These are phyloP conservation scores for Pomacea maculata DNA, from an alignment of 1,140 invertebrate genomes.

Conservation along the genomic window DNA sequence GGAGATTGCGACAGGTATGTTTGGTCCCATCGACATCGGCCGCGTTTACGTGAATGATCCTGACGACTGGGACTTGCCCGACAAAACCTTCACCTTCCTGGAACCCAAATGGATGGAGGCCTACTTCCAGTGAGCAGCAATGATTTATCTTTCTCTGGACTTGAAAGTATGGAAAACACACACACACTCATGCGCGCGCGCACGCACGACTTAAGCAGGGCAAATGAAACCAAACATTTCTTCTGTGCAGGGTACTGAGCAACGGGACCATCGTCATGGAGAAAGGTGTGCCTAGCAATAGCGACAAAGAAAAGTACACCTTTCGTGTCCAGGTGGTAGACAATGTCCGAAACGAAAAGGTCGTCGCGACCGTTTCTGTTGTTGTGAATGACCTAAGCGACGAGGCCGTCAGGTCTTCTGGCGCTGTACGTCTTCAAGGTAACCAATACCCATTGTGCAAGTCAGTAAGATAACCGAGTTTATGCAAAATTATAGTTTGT, in stretches of 20 bases:
- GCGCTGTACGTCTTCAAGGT: slow-evolving; percentile 88
- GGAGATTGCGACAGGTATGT: slow-evolving; percentile 74
- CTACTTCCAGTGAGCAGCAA: slow-evolving; percentile 30
- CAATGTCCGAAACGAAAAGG: slow-evolving; percentile 59
- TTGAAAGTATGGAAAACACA: too few relatives aligned
- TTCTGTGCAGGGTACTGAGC: slow-evolving; percentile 61
- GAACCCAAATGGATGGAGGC: slow-evolving; percentile 29
- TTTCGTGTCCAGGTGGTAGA: slow-evolving; percentile 32
- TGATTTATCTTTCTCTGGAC: too few relatives aligned
- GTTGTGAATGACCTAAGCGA: slow-evolving; percentile 93
- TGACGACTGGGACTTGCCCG: slow-evolving; percentile 96
- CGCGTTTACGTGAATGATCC: slow-evolving; percentile 95
- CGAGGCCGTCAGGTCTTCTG: slow-evolving; percentile 94
- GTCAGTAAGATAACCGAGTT: too few relatives aligned
- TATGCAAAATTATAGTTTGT: too few relatives aligned
- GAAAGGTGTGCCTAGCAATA: slow-evolving; percentile 84
- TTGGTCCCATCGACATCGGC: slow-evolving; percentile 92
- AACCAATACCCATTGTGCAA: slow-evolving; percentile 66
- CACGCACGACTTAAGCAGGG: too few relatives aligned
- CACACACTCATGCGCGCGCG: too few relatives aligned
- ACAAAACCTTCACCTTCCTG: slow-evolving; percentile 83
- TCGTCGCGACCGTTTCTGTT: slow-evolving; percentile 85
- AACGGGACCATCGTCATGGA: slow-evolving; percentile 96
- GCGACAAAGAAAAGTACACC: slow-evolving; percentile 68
- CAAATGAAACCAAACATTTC: too few relatives aligned